Percentiles rank a stretch among this genome's conserved stretches.
These are phyloP conservation scores for Phaetusa simplex DNA, from an alignment of 2,113 vertebrate genomes.

Conservation along the genomic window DNA sequence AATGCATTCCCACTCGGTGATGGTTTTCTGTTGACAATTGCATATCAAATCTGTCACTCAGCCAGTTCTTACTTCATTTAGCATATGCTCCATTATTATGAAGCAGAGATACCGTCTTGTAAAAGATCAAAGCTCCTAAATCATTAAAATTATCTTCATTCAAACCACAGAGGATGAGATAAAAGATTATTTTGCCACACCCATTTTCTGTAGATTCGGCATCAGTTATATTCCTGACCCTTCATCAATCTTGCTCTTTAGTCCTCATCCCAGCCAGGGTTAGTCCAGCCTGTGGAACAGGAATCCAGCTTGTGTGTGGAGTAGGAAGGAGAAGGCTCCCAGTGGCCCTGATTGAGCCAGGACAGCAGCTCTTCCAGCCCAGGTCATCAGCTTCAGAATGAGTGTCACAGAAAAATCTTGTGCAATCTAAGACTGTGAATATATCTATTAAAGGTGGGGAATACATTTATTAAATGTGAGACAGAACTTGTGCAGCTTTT, in stretches of 20 bases:
- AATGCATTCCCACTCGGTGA: not conserved
- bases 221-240: not conserved
- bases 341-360: not conserved
- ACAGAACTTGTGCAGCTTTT: not conserved
- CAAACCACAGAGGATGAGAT: not conserved
- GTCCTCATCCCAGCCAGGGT: not conserved
- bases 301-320: not conserved
- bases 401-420: not conserved
- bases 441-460: not conserved
- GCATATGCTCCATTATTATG: conserved; percentile 4
- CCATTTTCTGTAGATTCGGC: not conserved
- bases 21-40: conserved; percentile 49
- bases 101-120: not conserved
- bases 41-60: conserved; percentile 34
- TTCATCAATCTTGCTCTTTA: not conserved
- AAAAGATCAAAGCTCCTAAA: not conserved
- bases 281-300: not conserved
- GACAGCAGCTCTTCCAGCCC: not conserved
- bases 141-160: conserved; percentile 18
- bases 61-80: conserved; percentile 42
- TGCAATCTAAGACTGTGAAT: not conserved
- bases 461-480: not conserved
- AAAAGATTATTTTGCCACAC: not conserved
- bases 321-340: not conserved
- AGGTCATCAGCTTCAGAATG: not conserved